phyloP scores from a whole-genome alignment of 2,113 vertebrate species.

The Neolamprologus modestus region DNA sequence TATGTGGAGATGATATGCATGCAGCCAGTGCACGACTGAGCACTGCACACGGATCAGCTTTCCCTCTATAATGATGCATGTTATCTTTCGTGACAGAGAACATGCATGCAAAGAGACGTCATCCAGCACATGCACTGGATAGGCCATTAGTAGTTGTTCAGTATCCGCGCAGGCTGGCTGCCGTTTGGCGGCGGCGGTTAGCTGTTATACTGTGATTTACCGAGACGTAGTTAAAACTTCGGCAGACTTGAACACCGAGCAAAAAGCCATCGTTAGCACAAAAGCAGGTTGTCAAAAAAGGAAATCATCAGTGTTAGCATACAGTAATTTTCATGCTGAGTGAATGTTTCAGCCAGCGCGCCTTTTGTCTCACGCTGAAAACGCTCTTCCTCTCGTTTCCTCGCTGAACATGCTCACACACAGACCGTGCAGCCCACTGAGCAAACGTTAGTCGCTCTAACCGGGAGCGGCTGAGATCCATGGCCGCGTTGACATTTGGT shows the following conservation, averaged over 20 bases:
- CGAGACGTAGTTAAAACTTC: constrained; percentile 28
- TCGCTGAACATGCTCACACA: constrained; percentile 25
- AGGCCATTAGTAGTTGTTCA: not conserved
- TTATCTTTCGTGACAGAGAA: not conserved
- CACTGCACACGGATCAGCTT: not conserved
- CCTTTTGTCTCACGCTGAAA: constrained; percentile 31
- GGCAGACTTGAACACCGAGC: constrained; percentile 23
- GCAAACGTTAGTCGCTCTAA: constrained; percentile 42
- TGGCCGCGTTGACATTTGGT: constrained; percentile 41
- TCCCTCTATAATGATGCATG: not conserved
- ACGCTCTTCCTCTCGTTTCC: constrained; percentile 38
- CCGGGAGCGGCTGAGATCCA: constrained; percentile 25
- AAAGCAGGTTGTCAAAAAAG: constrained; percentile 44
- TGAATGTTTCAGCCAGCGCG: constrained; percentile 24
- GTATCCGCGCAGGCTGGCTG: not conserved
- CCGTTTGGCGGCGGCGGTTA: not conserved
- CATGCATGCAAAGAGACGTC: not conserved
- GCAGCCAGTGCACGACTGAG: not conserved
- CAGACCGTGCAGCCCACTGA: not conserved
- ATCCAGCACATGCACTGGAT: not conserved
- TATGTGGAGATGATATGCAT: not conserved
- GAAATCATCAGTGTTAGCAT: constrained; percentile 29
- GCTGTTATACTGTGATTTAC: constrained; percentile 37
- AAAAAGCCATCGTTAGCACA: constrained; percentile 31
- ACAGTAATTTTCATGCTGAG: constrained; percentile 40